These are phyloP conservation scores for Brachypteracias leptosomus DNA, from an alignment of 2,113 vertebrate species.

Conservation along the genomic window DNA sequence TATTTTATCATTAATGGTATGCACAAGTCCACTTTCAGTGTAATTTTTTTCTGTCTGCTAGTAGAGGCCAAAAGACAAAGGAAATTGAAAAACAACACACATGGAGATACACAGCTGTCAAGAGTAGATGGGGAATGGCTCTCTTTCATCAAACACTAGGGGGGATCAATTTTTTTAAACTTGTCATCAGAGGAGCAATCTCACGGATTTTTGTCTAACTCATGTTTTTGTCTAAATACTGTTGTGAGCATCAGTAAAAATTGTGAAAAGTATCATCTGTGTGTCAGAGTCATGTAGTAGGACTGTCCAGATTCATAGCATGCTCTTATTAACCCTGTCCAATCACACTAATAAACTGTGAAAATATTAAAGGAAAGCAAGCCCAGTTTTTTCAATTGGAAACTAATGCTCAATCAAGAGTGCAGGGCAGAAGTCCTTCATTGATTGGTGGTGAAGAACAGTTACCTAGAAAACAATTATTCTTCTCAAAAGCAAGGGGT, in stretches of 20 bases:
- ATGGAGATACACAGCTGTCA: not conserved
- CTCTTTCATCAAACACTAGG: not conserved
- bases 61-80: not conserved
- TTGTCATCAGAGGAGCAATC: not conserved
- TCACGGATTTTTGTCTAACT: not conserved
- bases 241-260: not conserved
- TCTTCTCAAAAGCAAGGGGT: not conserved
- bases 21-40: not conserved
- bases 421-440: not conserved
- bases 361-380: not conserved
- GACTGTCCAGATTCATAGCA: not conserved
- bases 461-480: conserved; percentile 23
- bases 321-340: not conserved
- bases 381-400: not conserved
- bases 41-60: not conserved
- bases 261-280: not conserved
- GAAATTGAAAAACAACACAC: not conserved
- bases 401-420: not conserved
- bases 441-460: not conserved
- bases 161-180: not conserved
- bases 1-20: not conserved
- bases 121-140: not conserved
- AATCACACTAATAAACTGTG: not conserved
- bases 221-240: not conserved
- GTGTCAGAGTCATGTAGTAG: not conserved